Evolutionary conservation across 2,888 invertebrate species (phyloP).

Genomic region (Bombyx huttoni): DNA sequence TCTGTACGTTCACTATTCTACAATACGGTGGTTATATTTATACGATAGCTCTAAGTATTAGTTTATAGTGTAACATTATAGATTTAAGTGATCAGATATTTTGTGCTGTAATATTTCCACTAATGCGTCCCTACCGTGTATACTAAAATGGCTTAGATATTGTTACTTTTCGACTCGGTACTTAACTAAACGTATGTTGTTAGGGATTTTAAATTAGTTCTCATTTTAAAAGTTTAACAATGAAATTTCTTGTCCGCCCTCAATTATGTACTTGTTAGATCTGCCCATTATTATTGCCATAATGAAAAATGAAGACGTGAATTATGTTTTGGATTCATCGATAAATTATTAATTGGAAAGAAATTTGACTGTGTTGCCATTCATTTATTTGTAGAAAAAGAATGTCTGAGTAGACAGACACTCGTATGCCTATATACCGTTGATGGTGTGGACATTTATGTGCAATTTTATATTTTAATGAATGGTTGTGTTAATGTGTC

Average conservation of each 20-base stretch:
- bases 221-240: background rate
- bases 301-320: background rate
- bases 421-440: constrained; percentile 3
- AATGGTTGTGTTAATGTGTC: constrained; percentile 44
- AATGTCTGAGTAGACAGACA: constrained; percentile 6
- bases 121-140: constrained; percentile 17
- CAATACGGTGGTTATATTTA: constrained; percentile 64
- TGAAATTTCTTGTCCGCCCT: background rate
- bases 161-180: constrained; percentile 6
- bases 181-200: constrained; percentile 14
- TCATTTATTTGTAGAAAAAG: background rate
- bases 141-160: constrained; percentile 6
- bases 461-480: constrained; percentile 56
- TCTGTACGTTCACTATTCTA: constrained; percentile 48
- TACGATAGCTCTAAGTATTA: constrained; percentile 59
- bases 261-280: background rate
- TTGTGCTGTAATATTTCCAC: constrained; percentile 42
- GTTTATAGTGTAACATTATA: constrained; percentile 37
- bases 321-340: background rate
- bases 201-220: constrained; percentile 3
- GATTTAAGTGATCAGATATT: constrained; percentile 58
- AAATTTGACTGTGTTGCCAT: background rate
- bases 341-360: constrained; percentile 1
- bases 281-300: background rate
- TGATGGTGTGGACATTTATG: constrained; percentile 28